phyloP scores from a whole-genome alignment of 2,888 invertebrate species.

The Chrysolina oricalcia region DNA sequence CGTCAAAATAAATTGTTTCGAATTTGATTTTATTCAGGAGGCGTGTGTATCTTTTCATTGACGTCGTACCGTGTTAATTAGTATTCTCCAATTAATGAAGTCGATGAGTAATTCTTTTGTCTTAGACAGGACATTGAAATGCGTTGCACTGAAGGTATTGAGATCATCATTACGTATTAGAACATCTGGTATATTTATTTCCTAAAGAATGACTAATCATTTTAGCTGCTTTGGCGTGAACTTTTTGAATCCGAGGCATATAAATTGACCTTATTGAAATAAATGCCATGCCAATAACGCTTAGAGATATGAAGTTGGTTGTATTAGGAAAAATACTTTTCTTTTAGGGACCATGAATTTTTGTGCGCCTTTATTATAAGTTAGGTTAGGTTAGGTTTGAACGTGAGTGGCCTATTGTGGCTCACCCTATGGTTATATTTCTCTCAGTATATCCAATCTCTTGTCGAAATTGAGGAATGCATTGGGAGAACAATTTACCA shows the following conservation, averaged over 20 bases:
- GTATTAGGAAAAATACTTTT: too few species aligned
- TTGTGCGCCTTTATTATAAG: too few species aligned
- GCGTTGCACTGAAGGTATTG: slow-evolving; percentile 40
- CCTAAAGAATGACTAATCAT: slow-evolving; percentile 5
- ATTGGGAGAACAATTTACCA: too few species aligned
- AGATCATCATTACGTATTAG: slow-evolving; percentile 44
- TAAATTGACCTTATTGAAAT: too few species aligned
- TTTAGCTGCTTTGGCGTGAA: background rate
- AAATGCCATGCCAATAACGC: too few species aligned
- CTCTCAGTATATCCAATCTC: too few species aligned
- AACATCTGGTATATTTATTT: slow-evolving; percentile 40
- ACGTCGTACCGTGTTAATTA: slow-evolving; percentile 32
- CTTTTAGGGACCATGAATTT: too few species aligned
- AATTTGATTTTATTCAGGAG: slow-evolving; percentile 47
- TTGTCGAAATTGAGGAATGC: too few species aligned
- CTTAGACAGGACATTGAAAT: slow-evolving; percentile 38
- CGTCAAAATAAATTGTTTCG: slow-evolving; percentile 20
- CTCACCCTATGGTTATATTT: too few species aligned
- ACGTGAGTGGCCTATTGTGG: too few species aligned
- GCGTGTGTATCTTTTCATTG: slow-evolving; percentile 46
- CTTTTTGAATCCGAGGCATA: background rate
- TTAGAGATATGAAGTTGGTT: too few species aligned
- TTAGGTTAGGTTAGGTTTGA: too few species aligned
- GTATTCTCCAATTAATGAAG: slow-evolving; percentile 14
- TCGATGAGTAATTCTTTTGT: slow-evolving; percentile 30